These are phyloP conservation scores for Micropterix aruncella DNA, from an alignment of 2,888 invertebrate species.

Conservation along the genomic window DNA sequence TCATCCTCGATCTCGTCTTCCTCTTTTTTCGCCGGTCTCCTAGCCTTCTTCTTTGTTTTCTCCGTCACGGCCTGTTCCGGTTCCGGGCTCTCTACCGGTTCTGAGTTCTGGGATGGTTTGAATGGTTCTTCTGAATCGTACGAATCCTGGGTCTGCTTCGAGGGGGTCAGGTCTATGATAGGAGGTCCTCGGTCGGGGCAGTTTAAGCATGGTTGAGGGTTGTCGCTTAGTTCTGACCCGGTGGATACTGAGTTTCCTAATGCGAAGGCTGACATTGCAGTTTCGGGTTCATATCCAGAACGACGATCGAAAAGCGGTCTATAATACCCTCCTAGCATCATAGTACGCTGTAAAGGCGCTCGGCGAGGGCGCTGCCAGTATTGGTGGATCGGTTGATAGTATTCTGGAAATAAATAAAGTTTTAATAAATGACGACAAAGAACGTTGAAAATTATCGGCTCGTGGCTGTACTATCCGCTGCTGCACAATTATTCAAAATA, in stretches of 20 bases:
- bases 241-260: constrained; percentile 23
- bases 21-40: constrained; percentile 25
- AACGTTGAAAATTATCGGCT: no score
- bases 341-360: constrained; percentile 16
- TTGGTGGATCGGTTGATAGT: constrained; percentile 6
- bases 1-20: constrained; percentile 37
- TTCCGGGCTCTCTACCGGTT: neutral
- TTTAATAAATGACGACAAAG: no score
- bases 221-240: constrained; percentile 19
- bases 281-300: constrained; percentile 16
- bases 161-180: neutral
- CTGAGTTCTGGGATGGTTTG: neutral
- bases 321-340: constrained; percentile 21
- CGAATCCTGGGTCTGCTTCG: neutral
- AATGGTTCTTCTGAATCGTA: neutral
- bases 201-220: constrained; percentile 6
- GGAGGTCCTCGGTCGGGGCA: constrained; percentile 3
- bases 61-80: constrained; percentile 4
- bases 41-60: constrained; percentile 18
- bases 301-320: constrained; percentile 14
- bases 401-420: constrained; percentile 2
- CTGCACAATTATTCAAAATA: no score
- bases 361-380: constrained; percentile 12
- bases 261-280: constrained; percentile 24
- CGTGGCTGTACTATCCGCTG: no score